phyloP scores from a whole-genome alignment of 2,113 vertebrate species.

The Sinocyclocheilus anshuiensis region DNA sequence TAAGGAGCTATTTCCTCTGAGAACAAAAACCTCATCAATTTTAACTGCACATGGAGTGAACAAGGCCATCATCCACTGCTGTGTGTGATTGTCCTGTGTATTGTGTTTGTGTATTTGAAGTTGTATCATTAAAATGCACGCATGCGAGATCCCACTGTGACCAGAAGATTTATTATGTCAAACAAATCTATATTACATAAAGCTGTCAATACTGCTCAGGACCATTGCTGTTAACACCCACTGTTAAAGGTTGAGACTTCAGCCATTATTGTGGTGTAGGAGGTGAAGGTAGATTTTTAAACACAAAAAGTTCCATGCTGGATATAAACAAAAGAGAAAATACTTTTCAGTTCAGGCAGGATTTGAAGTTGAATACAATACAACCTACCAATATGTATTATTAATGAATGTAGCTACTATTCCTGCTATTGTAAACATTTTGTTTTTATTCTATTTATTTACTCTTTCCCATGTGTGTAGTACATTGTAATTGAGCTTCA shows the following conservation, averaged over 20 bases:
- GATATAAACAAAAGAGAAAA: background rate
- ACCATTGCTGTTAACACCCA: background rate
- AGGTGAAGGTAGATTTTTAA: background rate
- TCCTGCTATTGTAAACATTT: background rate
- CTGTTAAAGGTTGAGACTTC: background rate
- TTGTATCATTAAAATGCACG: background rate
- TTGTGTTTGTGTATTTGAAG: background rate
- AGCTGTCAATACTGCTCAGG: background rate
- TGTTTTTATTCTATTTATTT: background rate
- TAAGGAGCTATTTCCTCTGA: background rate
- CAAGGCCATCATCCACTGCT: background rate
- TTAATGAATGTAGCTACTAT: background rate
- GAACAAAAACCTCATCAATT: conserved; percentile 6
- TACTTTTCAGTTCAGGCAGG: background rate
- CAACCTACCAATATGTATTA: background rate
- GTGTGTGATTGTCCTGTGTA: background rate
- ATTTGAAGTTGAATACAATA: background rate
- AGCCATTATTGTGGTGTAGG: background rate
- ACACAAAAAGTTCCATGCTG: background rate
- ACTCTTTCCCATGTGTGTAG: background rate
- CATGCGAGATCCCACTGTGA: background rate
- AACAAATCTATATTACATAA: background rate
- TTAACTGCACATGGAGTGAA: background rate
- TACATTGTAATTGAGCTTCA: background rate
- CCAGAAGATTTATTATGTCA: background rate